phyloP scores from a whole-genome alignment of 1,140 invertebrate genomes.

The Atopsyche davidsoni region DNA sequence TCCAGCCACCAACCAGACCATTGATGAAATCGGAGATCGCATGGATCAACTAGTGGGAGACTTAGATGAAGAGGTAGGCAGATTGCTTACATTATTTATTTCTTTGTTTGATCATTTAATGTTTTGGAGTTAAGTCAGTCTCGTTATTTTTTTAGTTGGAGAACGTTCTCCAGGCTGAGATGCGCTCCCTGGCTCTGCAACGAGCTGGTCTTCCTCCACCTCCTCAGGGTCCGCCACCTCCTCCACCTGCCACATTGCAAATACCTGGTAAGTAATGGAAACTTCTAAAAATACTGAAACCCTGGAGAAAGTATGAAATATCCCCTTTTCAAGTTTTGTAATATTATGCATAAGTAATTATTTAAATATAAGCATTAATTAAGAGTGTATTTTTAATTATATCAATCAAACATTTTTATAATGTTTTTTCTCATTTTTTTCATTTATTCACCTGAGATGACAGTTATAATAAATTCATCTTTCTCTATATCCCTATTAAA shows the following conservation, averaged over 20 bases:
- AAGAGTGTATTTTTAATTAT: too few species aligned
- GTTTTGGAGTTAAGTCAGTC: background rate
- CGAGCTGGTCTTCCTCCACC: constrained; percentile 43
- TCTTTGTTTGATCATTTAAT: constrained; percentile 2
- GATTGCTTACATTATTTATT: constrained; percentile 23
- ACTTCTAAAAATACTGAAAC: too few species aligned
- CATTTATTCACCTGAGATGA: too few species aligned
- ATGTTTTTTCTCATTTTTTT: too few species aligned
- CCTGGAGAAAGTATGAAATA: background rate
- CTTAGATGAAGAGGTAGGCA: constrained; percentile 62
- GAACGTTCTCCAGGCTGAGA: constrained; percentile 43
- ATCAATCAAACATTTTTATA: too few species aligned
- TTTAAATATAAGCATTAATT: too few species aligned
- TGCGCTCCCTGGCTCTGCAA: constrained; percentile 41
- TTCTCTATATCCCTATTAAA: too few species aligned
- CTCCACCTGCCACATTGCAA: constrained; percentile 34
- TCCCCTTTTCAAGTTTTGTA: background rate
- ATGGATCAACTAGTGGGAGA: constrained; percentile 79
- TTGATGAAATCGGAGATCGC: constrained; percentile 78
- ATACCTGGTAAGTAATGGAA: constrained; percentile 27
- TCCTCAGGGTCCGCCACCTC: constrained; percentile 38
- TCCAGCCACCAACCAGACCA: constrained; percentile 57
- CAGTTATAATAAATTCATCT: too few species aligned
- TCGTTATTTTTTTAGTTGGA: constrained; percentile 38
- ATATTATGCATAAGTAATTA: background rate